A percentile compares a stretch with the other conserved stretches of the same genome.
Evolutionary conservation across 2,888 invertebrate genomes (phyloP).

Genomic region (Busseola fusca): DNA sequence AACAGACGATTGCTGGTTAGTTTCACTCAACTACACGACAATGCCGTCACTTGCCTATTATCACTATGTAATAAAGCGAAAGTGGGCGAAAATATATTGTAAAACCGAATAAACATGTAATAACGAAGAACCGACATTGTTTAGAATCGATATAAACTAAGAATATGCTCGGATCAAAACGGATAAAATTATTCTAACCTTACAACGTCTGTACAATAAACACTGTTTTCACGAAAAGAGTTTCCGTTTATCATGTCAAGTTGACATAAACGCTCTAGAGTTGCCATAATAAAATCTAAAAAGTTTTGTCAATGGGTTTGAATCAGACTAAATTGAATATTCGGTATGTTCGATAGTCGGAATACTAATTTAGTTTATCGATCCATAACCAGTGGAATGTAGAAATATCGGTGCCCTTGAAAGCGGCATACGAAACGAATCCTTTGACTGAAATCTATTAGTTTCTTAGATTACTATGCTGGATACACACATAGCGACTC

Average conservation of each 20-base stretch:
- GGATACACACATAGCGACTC: background rate
- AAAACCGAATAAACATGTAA: slow-evolving; percentile 44
- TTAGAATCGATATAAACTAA: slow-evolving; percentile 29
- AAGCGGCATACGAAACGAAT: background rate
- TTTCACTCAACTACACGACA: slow-evolving; percentile 58
- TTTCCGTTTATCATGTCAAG: slow-evolving; percentile 61
- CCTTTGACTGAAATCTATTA: background rate
- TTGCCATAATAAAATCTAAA: slow-evolving; percentile 35
- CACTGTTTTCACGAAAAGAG: slow-evolving; percentile 80
- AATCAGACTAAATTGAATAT: background rate
- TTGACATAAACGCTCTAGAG: slow-evolving; percentile 50
- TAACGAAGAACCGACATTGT: slow-evolving; percentile 10
- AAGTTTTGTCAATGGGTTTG: slow-evolving; percentile 15
- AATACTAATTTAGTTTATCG: no score
- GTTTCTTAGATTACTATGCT: background rate
- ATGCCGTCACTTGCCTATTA: slow-evolving; percentile 53
- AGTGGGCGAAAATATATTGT: slow-evolving; percentile 37
- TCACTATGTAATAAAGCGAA: slow-evolving; percentile 35
- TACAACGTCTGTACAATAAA: slow-evolving; percentile 81
- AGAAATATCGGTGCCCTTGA: background rate
- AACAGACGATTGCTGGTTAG: slow-evolving; percentile 69
- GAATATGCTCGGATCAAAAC: slow-evolving; percentile 67
- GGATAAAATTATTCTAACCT: slow-evolving; percentile 84
- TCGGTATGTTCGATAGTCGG: background rate
- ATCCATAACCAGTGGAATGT: background rate